Evolutionary conservation across 2,888 invertebrate species (phyloP), one percentile per base, ranked within the genome.

Genomic region (Brachyopa scutellaris): DNA sequence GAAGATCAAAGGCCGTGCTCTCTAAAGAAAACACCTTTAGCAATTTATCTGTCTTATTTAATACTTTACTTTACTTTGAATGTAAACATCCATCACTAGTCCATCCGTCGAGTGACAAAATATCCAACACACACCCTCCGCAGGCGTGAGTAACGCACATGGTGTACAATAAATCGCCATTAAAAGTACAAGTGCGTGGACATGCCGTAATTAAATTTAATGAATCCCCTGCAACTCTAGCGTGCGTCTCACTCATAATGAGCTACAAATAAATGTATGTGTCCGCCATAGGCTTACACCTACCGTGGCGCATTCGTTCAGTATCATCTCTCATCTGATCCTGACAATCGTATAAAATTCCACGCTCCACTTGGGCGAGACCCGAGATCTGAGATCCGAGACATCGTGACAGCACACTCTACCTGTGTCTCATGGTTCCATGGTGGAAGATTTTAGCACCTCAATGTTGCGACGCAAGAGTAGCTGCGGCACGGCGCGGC

Each of bases 111-210:
- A 61, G 36, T 26, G 53, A 61, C 67, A 36, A 59, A 51, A 51
- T 55, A 73, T 64, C 13, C 21, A 23, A n/a, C 45, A 62, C 47
- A 49, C 74, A 45, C 59, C 38, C 76, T 13, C 67, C 57, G 15
- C 13, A 23, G 15, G 51, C 9, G 17, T 72, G 66, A 66, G 23
- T 36, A 59, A 77, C 66, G 59, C 77, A 66, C 70, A 82, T 77
- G 70, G 77, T 40, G 42, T 33, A 82, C 57, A 70, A 82, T 82
- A 82, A 82, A 82, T 82, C 77, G 82, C 80, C 76, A 80, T 82
- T 82, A 82, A 77, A 82, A 82, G 29, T 77, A 82, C 82, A 82
- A 82, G 77, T 77, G 82, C 82, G 82, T 77, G 82, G 82, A 82
- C 82, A 77, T 70, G 57, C 77, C 15, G 77, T 72, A 77, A 82